Conservation (phyloP, 2,113 vertebrate species). For the Calyptomena viridis region DNA sequence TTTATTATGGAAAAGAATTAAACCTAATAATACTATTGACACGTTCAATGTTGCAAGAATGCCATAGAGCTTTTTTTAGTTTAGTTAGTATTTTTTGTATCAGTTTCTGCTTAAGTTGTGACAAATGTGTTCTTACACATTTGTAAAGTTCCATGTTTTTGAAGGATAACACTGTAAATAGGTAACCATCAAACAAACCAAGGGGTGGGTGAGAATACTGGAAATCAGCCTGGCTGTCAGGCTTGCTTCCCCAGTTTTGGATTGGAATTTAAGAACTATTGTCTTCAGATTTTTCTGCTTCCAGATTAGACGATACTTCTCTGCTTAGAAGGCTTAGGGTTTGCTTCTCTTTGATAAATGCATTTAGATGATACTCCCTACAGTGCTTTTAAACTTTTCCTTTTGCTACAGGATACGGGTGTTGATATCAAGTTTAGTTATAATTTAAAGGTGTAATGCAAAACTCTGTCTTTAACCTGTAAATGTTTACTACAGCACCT, state of each 20-base stretch:
- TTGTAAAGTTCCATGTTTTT: background rate
- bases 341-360: background rate
- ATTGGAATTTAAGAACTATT: background rate
- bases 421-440: background rate
- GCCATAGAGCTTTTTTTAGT: background rate
- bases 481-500: background rate
- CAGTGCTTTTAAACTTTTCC: background rate
- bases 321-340: background rate
- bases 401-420: background rate
- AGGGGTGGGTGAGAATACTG: background rate
- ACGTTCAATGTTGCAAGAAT: background rate
- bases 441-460: background rate
- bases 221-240: background rate
- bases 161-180: background rate
- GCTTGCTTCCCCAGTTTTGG: background rate
- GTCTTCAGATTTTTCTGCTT: background rate
- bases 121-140: background rate
- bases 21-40: background rate
- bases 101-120: background rate
- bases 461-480: background rate
- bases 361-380: background rate
- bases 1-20: constrained; percentile 10
- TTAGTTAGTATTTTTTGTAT: background rate
- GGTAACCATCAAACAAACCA: background rate
- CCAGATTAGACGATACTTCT: background rate